A percentile compares a stretch with the other conserved stretches of the same genome.
These are phyloP conservation scores for Helicoverpa assulta DNA, from an alignment of 2,888 invertebrate genomes.

Conservation along the genomic window DNA sequence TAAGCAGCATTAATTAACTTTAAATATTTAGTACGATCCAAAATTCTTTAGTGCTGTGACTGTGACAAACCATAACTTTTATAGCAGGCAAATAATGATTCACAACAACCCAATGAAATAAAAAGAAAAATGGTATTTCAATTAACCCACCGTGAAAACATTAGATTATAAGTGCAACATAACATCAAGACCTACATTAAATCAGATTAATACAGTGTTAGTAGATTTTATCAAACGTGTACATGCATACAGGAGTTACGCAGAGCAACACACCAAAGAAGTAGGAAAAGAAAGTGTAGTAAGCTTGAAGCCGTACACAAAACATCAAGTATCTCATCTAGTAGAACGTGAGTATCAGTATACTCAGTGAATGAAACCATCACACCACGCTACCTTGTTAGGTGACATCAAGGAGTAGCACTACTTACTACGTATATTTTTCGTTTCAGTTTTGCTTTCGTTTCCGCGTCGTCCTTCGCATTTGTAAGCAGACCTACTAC, in stretches of 20 bases:
- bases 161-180: slow-evolving; percentile 42
- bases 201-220: slow-evolving; percentile 67
- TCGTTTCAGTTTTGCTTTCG: slow-evolving; percentile 60
- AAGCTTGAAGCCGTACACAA: slow-evolving; percentile 78
- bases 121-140: slow-evolving; percentile 36
- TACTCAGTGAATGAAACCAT: slow-evolving; percentile 79
- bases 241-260: slow-evolving; percentile 75
- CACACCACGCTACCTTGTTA: slow-evolving; percentile 86
- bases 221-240: slow-evolving; percentile 68
- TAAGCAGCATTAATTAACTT: slow-evolving; percentile 41
- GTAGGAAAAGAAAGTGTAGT: slow-evolving; percentile 70
- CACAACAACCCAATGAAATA: slow-evolving; percentile 29
- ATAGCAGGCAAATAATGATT: slow-evolving; percentile 48
- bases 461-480: slow-evolving; percentile 79
- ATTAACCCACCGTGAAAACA: slow-evolving; percentile 41
- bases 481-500: slow-evolving; percentile 72
- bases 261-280: slow-evolving; percentile 85
- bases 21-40: slow-evolving; percentile 4
- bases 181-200: slow-evolving; percentile 47
- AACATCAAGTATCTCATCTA: slow-evolving; percentile 65
- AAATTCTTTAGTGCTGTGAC: no score
- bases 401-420: slow-evolving; percentile 79
- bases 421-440: slow-evolving; percentile 81
- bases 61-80: slow-evolving; percentile 12
- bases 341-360: slow-evolving; percentile 61